Base-by-base conservation (phyloP, 1,140 invertebrate species). In the Cydia fagiglandana region DNA sequence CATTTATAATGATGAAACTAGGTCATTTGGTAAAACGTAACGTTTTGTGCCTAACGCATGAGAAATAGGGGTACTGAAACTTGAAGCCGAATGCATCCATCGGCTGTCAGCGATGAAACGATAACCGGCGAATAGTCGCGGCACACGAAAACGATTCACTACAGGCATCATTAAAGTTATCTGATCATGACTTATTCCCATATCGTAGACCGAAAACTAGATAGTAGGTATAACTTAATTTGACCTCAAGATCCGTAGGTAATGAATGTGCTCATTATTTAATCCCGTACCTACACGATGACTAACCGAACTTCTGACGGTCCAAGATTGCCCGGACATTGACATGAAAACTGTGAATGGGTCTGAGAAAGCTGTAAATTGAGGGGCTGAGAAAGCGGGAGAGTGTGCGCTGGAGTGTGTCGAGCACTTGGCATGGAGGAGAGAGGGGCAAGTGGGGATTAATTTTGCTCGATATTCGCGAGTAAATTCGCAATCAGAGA, bases 101-200 rank as follows among this genome's bases (percentile, higher is more conserved):
- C 64, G 73, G 38, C 73, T 79, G 73, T 47, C 47, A 68, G 64
- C 79, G 79, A 83, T 83, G 56, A 20, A 28, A n/a, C 61, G 81
- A 82, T 82, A 80, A 78, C 53, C 1, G 17, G 10, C 20, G 81
- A 84, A 87, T 84, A 79, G 81, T 68, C 64, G 45, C 79, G 73
- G 73, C 82, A 81, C 85, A 89, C 86, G 85, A 79, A 84, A 83
- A 75, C 80, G 77, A 75, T 76, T 75, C 74, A 13, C 73, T 70
- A 41, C 56, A 50, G 68, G 17, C 68, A 77, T 76, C 78, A 79
- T 84, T 81, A 83, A 84, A 81, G 83, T 82, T 85, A 88, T 88
- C 86, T 80, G 83, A 87, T 87, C 78, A 80, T 78, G n/a, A 79
- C 24, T 20, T 13, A 76, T 61, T 61, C 17, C 17, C n/a, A 10